These are phyloP conservation scores for Sialia sialis DNA, from an alignment of 2,113 vertebrate species.

Conservation along the genomic window DNA sequence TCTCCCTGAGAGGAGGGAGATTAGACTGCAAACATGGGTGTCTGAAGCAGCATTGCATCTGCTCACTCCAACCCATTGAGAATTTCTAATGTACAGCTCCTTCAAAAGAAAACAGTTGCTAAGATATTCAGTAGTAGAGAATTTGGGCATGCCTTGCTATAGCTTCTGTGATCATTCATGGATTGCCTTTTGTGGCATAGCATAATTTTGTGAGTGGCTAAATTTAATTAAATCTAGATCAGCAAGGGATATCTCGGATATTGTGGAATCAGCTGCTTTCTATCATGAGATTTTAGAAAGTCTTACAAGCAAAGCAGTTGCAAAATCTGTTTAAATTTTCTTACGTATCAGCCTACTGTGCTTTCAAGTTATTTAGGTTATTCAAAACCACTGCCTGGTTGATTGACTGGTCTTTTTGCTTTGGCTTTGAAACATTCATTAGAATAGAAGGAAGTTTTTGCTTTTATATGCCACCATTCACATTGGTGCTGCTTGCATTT, in stretches of 20 bases:
- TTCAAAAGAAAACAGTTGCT: neutral
- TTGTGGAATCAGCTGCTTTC: neutral
- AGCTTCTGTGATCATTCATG: neutral
- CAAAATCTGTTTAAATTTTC: neutral
- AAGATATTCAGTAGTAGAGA: neutral
- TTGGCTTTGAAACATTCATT: neutral
- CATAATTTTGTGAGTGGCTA: neutral
- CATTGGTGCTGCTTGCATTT: neutral
- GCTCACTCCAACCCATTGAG: neutral
- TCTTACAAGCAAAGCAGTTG: neutral
- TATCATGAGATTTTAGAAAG: neutral
- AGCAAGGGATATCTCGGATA: neutral
- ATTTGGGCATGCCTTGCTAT: neutral
- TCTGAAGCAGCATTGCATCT: constrained; percentile 6
- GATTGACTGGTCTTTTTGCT: neutral
- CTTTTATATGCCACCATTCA: neutral
- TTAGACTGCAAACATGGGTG: neutral
- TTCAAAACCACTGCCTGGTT: neutral
- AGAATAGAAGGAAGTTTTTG: neutral
- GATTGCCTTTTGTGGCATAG: neutral
- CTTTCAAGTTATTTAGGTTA: neutral
- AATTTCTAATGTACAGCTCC: neutral
- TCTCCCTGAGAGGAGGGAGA: neutral
- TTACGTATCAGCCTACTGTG: neutral
- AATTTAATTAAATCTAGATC: neutral